These are phyloP conservation scores for Oreortyx pictus DNA, from an alignment of 2,797 vertebrate species.

Conservation along the genomic window DNA sequence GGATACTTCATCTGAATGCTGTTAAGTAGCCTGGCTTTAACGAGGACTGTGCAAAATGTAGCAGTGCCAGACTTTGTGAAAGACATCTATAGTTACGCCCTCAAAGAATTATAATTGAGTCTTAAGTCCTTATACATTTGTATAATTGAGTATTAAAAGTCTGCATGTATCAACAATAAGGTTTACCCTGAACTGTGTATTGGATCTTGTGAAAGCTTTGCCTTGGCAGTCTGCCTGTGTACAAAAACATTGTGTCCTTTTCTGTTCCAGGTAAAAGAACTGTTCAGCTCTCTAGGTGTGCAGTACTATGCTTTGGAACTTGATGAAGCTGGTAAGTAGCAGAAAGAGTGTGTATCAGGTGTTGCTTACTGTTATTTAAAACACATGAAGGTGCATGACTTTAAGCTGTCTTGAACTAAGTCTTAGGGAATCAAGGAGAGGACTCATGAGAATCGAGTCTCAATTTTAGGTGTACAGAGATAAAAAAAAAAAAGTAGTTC, in stretches of 20 bases:
- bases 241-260: background rate
- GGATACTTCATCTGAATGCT: background rate
- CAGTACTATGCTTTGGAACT: conserved; percentile 88
- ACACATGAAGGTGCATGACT: background rate
- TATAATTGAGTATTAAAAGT: background rate
- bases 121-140: background rate
- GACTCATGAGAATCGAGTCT: background rate
- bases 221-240: background rate
- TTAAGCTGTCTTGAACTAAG: background rate
- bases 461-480: background rate
- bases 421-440: background rate
- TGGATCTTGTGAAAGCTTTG: background rate
- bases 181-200: background rate
- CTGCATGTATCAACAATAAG: background rate
- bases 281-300: conserved; percentile 88
- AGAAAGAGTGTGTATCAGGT: background rate
- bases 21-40: background rate
- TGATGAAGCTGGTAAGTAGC: conserved; percentile 89
- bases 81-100: background rate
- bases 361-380: background rate
- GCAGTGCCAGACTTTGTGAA: background rate
- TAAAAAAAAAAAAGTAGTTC: background rate
- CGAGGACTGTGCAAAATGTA: accelerated
- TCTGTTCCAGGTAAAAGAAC: conserved; percentile 89
- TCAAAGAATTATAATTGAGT: background rate